phyloP scores from a whole-genome alignment of 2,888 invertebrate genomes.

The Aromia moschata region DNA sequence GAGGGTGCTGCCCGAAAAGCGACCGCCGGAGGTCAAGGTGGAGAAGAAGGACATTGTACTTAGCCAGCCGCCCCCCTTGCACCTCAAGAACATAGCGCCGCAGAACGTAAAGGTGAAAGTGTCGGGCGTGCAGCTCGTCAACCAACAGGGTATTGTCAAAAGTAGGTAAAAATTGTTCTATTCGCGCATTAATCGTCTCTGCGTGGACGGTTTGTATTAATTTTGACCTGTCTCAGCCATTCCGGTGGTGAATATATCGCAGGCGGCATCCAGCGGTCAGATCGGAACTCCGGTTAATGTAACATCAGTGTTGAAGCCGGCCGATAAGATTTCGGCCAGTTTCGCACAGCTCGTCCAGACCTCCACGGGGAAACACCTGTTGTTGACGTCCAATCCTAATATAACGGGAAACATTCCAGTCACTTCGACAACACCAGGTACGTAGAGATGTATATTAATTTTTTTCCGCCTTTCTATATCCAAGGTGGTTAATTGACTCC shows the following conservation, averaged over 20 bases:
- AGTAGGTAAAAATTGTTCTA: conserved; percentile 54
- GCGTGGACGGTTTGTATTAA: not conserved
- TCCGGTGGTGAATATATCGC: conserved; percentile 60
- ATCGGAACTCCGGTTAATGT: conserved; percentile 52
- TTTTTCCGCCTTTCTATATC: conserved; percentile 39
- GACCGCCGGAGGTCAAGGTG: conserved; percentile 36
- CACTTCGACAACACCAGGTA: conserved; percentile 57
- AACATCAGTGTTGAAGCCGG: conserved; percentile 56
- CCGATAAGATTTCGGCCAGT: conserved; percentile 58
- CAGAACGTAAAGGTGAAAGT: conserved; percentile 54
- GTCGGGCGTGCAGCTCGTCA: conserved; percentile 65
- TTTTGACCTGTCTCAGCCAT: conserved; percentile 58
- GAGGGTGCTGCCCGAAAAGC: conserved; percentile 45
- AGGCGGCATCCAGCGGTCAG: conserved; percentile 46
- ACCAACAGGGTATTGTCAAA: conserved; percentile 67
- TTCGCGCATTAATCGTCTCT: not conserved
- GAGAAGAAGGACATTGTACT: conserved; percentile 38
- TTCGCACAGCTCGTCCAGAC: conserved; percentile 78
- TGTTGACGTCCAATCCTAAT: conserved; percentile 67
- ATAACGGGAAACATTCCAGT: conserved; percentile 59
- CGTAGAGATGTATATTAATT: no score
- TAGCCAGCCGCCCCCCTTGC: conserved; percentile 31
- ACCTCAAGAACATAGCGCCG: conserved; percentile 30
- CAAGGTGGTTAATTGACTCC: not conserved
- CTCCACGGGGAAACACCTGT: conserved; percentile 74